Conservation (phyloP, 1,140 invertebrate genomes). For the Rhopalosiphum padi region DNA sequence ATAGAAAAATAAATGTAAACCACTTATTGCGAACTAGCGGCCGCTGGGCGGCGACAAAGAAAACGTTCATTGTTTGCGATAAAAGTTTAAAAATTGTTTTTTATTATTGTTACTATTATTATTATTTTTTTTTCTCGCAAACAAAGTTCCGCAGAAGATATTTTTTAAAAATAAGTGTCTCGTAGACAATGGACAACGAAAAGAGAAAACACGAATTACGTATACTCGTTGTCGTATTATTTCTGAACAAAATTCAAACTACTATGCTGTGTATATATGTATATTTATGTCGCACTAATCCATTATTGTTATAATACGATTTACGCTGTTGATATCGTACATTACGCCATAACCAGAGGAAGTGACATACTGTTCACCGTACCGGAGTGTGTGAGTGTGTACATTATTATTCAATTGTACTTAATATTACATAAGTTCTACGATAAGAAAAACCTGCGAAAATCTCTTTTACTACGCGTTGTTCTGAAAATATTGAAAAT, state of each 20-base stretch:
- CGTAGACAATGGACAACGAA: neutral
- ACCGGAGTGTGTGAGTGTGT: neutral
- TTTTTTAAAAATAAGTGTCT: neutral
- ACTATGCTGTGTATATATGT: neutral
- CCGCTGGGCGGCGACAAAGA: neutral
- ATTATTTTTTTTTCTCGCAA: neutral
- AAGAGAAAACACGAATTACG: neutral
- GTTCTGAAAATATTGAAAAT: neutral
- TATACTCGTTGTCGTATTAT: neutral
- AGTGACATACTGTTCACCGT: too few species aligned
- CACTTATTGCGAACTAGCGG: neutral
- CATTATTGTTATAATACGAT: neutral
- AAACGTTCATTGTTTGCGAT: neutral
- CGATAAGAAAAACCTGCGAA: neutral
- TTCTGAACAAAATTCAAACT: neutral
- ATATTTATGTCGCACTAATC: neutral
- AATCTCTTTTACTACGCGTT: neutral
- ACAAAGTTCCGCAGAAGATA: neutral
- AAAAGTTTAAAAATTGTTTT: constrained; percentile 9
- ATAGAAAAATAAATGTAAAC: neutral
- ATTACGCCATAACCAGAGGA: too few species aligned
- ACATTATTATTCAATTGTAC: neutral
- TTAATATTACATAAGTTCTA: too few species aligned
- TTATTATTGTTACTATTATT: neutral
- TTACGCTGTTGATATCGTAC: neutral